phyloP scores from a whole-genome alignment of 2,113 vertebrate species.

The Microcebus murinus region DNA sequence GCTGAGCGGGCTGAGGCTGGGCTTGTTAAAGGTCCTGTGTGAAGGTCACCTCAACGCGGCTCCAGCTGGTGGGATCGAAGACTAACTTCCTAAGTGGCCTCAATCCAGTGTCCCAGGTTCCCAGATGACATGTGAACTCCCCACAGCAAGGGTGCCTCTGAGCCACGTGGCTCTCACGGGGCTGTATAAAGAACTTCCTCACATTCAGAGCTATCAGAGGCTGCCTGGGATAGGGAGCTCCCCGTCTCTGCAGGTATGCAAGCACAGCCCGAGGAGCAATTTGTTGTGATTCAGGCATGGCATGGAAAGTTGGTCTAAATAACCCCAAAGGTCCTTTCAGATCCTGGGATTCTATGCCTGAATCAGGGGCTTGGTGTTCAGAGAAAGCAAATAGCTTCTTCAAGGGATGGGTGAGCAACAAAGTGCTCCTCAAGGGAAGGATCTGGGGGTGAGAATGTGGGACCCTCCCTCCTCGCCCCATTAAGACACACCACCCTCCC shows the following conservation, averaged over 20 bases:
- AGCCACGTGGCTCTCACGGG: background rate
- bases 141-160: background rate
- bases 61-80: background rate
- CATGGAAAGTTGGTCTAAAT: background rate
- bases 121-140: background rate
- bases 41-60: background rate
- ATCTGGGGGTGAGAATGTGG: background rate
- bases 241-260: background rate
- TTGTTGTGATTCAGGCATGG: background rate
- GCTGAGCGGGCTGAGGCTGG: background rate
- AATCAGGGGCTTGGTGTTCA: background rate
- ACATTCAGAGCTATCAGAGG: background rate
- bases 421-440: background rate
- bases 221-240: background rate
- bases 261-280: background rate
- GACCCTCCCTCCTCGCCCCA: background rate
- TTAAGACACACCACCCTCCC: background rate
- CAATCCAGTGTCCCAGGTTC: background rate
- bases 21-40: fast-evolving
- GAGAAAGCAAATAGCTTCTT: background rate
- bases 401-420: background rate
- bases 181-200: too few relatives aligned
- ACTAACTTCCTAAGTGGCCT: background rate
- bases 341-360: background rate
- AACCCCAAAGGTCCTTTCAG: background rate